These are phyloP conservation scores for Otis tarda DNA, from an alignment of 2,113 vertebrate genomes.

Conservation along the genomic window DNA sequence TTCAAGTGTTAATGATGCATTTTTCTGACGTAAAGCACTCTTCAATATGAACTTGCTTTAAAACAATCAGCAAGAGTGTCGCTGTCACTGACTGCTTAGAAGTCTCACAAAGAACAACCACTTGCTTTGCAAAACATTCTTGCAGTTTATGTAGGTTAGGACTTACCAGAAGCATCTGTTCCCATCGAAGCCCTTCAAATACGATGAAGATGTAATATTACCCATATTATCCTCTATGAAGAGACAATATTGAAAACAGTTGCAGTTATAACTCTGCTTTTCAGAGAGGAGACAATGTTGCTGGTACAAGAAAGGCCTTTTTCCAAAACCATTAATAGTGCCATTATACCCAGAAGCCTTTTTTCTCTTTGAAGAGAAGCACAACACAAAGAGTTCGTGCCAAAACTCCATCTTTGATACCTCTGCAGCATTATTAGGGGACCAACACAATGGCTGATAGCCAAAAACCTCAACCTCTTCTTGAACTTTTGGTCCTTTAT, in stretches of 20 bases:
- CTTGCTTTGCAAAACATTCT: not conserved
- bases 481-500: not conserved
- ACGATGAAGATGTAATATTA: not conserved
- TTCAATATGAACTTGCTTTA: not conserved
- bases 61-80: not conserved
- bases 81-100: not conserved
- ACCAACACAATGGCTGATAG: not conserved
- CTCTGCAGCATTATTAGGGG: not conserved
- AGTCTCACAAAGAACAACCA: rapidly evolving
- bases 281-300: not conserved
- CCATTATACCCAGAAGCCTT: not conserved
- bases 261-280: not conserved
- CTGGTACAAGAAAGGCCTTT: not conserved
- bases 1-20: not conserved
- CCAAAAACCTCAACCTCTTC: not conserved
- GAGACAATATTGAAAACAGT: not conserved
- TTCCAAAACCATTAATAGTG: not conserved
- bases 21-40: not conserved
- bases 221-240: not conserved
- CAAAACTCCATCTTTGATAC: not conserved
- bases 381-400: not conserved
- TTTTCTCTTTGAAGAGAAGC: not conserved
- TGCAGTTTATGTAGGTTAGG: not conserved
- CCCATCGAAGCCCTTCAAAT: not conserved
- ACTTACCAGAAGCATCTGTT: not conserved